Base-by-base conservation (phyloP, 2,888 invertebrate genomes). In the Orthosia gracilis region DNA sequence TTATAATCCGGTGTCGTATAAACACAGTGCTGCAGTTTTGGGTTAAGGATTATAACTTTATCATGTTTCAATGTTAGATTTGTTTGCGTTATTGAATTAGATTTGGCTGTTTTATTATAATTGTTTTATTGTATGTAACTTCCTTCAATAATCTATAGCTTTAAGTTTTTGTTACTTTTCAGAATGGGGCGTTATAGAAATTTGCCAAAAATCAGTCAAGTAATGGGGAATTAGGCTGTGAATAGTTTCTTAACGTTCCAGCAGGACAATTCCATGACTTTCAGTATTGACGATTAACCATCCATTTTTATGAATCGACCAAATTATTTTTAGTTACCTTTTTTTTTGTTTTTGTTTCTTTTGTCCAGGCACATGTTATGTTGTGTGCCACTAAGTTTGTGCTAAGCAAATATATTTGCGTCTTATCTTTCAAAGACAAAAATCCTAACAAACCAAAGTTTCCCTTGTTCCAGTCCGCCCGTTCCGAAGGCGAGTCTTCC, bases 401-500 rank as follows among this genome's bases (percentile, higher is more conserved):
- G 40, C 40, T 9, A 7, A 7, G 40, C 40, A 9, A 40, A 40
- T 40, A 7, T 40, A 40, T 40, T 40, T 40, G 40, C 40, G 9
- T 40, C 9, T 40, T 40, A 9, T 7, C 40, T 9, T 40, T 40
- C 9, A 40, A 40, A 40, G 40, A 40, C 0, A 23, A 21, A 23
- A 55, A 4, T 4, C 13, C 13, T 21, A 55, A 15, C 3, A n/a
- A 52, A 31, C 13, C 31, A n/a, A 50, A 12, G 9, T 69, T 73
- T 67, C 75, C 68, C 82, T 89, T 84, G 89, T 85, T 86, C 15
- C 92, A 96, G 96, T 96, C 96, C 73, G 95, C 95, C 73, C 93
- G 96, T 77, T 96, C 95, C 49, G 96, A 96, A 91, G 96, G 95
- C 73, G 96, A 96, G 78, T 94, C 96, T 40, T 96, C 96, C 17